Percentiles rank a stretch among this genome's conserved stretches.
These are phyloP conservation scores for Myxocyprinus asiaticus DNA, from an alignment of 2,113 vertebrate genomes.

Conservation along the genomic window DNA sequence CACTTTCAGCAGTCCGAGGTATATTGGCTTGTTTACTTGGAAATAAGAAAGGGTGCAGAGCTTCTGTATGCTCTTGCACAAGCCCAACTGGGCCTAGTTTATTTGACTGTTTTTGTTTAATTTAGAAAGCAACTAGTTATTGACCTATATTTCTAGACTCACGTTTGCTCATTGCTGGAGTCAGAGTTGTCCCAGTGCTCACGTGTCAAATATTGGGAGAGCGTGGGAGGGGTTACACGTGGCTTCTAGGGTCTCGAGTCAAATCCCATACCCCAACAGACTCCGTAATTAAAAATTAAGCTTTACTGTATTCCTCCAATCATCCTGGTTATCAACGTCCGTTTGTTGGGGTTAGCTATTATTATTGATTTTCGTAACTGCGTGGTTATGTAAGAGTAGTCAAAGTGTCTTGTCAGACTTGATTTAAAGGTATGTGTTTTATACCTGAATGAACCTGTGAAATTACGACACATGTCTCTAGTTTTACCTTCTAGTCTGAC, in stretches of 20 bases:
- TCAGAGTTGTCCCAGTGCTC: slow-evolving; percentile 25
- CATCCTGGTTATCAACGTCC: no score
- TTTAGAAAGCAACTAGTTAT: background rate
- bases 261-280: background rate
- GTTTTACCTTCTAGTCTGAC: no score
- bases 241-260: slow-evolving; percentile 15
- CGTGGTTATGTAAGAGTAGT: no score
- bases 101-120: background rate
- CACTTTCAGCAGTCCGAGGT: background rate
- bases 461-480: no score
- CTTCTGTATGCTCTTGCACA: background rate
- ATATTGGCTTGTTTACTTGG: background rate
- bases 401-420: no score
- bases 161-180: background rate
- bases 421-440: no score
- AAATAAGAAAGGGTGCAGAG: background rate
- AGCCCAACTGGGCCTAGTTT: background rate
- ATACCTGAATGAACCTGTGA: no score
- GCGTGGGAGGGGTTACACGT: slow-evolving; percentile 56
- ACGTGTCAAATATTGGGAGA: slow-evolving; percentile 46
- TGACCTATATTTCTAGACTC: slow-evolving; percentile 14
- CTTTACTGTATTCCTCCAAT: no score
- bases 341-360: no score
- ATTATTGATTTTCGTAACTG: no score
- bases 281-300: no score